A percentile compares a stretch with the other conserved stretches of the same genome.
phyloP scores from a whole-genome alignment of 2,797 vertebrate species.

The Epinephelus awoara region DNA sequence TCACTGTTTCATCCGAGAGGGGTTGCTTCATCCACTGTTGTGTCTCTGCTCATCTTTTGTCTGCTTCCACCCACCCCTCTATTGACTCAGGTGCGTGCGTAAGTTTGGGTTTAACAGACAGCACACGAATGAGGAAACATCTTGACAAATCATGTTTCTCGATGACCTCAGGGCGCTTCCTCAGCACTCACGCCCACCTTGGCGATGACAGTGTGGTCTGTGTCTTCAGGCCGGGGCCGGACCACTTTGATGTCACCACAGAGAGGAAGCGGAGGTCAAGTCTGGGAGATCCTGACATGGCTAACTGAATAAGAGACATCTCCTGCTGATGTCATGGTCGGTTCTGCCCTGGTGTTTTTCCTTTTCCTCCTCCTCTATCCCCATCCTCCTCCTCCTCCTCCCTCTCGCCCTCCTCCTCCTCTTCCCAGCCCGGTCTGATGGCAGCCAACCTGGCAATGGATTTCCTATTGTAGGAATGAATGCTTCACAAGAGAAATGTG shows the following conservation, averaged over 20 bases:
- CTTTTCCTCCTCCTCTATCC: constrained; percentile 4
- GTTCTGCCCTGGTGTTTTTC: constrained; percentile 45
- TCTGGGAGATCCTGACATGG: constrained; percentile 60
- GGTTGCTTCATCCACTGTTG: constrained; percentile 51
- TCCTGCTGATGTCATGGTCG: constrained; percentile 59
- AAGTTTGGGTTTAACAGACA: constrained; percentile 19
- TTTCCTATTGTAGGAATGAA: constrained; percentile 24
- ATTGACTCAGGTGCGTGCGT: constrained; percentile 70
- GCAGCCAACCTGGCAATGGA: constrained; percentile 24
- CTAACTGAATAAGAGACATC: constrained; percentile 40
- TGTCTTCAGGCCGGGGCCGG: constrained; percentile 27
- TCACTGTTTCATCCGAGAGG: constrained; percentile 3
- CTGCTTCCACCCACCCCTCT: constrained; percentile 51
- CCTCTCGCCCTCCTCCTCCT: background rate
- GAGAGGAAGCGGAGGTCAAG: constrained; percentile 67
- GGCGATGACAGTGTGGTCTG: constrained; percentile 41
- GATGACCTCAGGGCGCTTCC: constrained; percentile 64
- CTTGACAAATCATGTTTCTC: constrained; percentile 40
- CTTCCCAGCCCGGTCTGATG: constrained; percentile 5
- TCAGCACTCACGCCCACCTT: constrained; percentile 43
- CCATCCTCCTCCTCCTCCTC: background rate
- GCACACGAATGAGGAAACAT: constrained; percentile 56
- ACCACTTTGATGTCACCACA: constrained; percentile 54
- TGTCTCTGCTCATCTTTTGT: constrained; percentile 54
- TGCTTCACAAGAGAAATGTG: constrained; percentile 31